These are phyloP conservation scores for Clinocottus analis DNA, from an alignment of 2,113 vertebrate genomes.

Conservation along the genomic window DNA sequence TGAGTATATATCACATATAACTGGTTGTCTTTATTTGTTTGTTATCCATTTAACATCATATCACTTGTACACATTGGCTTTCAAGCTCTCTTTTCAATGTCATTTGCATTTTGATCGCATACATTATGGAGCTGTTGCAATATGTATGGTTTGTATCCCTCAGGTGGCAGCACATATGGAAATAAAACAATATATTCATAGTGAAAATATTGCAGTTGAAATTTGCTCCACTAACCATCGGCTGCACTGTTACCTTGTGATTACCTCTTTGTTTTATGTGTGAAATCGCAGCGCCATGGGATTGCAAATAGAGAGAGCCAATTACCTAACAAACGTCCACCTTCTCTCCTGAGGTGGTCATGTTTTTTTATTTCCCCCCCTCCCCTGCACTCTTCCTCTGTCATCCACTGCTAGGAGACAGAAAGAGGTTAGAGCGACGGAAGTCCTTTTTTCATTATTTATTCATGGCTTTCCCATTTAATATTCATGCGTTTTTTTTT, in stretches of 20 bases:
- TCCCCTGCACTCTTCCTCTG: constrained; percentile 58
- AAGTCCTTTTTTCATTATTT: constrained; percentile 81
- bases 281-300: constrained; percentile 60
- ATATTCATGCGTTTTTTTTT: constrained; percentile 83
- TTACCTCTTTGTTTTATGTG: constrained; percentile 71
- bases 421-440: constrained; percentile 69
- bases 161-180: constrained; percentile 55
- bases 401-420: constrained; percentile 69
- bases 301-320: constrained; percentile 67
- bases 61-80: constrained; percentile 40
- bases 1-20: constrained; percentile 52
- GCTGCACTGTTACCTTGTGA: constrained; percentile 64
- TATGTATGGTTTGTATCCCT: constrained; percentile 59
- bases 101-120: constrained; percentile 69
- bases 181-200: constrained; percentile 53
- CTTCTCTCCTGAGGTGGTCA: constrained; percentile 60
- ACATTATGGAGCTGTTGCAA: constrained; percentile 60
- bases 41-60: constrained; percentile 46
- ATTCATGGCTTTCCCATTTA: constrained; percentile 84
- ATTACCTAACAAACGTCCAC: constrained; percentile 76
- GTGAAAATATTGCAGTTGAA: constrained; percentile 66
- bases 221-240: constrained; percentile 57
- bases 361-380: constrained; percentile 49
- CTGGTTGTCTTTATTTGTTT: constrained; percentile 63
- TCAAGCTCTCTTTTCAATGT: constrained; percentile 36